Conservation (phyloP, 2,797 vertebrate genomes). For the Buceros bicornis region DNA sequence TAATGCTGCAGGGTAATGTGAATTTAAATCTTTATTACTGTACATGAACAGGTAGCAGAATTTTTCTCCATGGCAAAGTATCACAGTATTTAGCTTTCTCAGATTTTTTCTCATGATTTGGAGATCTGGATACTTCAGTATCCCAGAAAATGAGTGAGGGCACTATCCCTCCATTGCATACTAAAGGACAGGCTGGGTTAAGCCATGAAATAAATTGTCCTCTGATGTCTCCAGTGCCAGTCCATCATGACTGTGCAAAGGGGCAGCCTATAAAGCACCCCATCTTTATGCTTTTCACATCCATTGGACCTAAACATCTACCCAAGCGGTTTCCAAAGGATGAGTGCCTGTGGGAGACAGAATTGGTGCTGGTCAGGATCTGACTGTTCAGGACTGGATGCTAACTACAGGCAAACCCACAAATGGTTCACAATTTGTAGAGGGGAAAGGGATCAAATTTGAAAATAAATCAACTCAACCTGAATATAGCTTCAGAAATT, state of each 20-base stretch:
- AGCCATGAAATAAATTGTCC: not conserved
- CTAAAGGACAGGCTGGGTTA: not conserved
- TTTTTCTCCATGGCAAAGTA: not conserved
- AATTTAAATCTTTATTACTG: not conserved
- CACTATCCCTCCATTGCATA: not conserved
- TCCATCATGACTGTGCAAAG: not conserved
- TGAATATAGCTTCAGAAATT: not conserved
- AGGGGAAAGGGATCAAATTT: not conserved
- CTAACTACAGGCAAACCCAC: not conserved
- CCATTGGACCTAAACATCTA: not conserved
- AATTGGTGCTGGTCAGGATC: not conserved
- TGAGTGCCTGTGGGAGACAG: rapidly evolving
- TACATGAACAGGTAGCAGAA: not conserved
- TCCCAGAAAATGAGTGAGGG: not conserved
- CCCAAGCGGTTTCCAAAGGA: not conserved
- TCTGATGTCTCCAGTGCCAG: not conserved
- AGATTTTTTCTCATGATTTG: not conserved
- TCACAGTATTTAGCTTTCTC: not conserved
- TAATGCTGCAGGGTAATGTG: not conserved
- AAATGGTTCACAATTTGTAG: not conserved
- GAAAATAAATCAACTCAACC: not conserved
- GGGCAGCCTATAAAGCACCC: not conserved
- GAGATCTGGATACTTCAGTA: not conserved
- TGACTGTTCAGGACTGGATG: not conserved
- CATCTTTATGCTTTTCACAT: not conserved